Evolutionary conservation across 1,140 invertebrate genomes (phyloP).

Genomic region (Heterodera carotae): DNA sequence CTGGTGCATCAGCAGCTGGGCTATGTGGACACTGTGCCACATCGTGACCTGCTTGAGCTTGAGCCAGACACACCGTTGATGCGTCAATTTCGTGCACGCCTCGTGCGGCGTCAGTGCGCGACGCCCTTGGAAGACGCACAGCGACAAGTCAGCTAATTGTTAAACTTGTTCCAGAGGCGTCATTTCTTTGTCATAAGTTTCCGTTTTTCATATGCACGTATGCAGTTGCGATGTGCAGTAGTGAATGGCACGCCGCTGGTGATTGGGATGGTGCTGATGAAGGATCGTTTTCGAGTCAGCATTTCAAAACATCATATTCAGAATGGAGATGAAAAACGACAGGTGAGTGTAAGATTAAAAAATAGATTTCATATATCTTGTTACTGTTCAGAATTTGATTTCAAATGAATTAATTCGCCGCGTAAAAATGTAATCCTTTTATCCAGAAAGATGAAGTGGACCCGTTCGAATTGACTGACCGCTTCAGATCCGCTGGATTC

Average conservation of each 20-base stretch:
- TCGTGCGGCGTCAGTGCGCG: slow-evolving; percentile 46
- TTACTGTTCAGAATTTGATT: too few species aligned
- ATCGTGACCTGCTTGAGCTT: slow-evolving; percentile 55
- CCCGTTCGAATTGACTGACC: slow-evolving; percentile 21
- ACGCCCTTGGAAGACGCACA: slow-evolving; percentile 19
- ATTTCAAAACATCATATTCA: neutral
- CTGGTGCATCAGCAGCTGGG: slow-evolving; percentile 57
- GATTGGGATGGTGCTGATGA: slow-evolving; percentile 44
- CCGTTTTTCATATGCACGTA: too few species aligned
- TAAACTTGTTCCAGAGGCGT: too few species aligned
- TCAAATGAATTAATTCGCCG: too few species aligned
- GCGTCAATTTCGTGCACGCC: slow-evolving; percentile 40
- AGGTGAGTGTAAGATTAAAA: neutral
- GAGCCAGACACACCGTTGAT: slow-evolving; percentile 55
- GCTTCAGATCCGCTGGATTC: neutral
- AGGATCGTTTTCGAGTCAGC: slow-evolving; percentile 8
- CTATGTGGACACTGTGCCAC: slow-evolving; percentile 58
- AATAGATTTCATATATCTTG: too few species aligned
- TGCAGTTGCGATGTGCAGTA: slow-evolving; percentile 36
- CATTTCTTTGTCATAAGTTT: too few species aligned
- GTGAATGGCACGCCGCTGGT: slow-evolving; percentile 47
- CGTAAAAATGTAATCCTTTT: too few species aligned
- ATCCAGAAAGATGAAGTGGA: neutral
- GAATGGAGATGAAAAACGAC: neutral
- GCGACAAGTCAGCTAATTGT: neutral